Evolutionary conservation across 1,140 invertebrate genomes (phyloP), one percentile per base, ranked within the genome.

Genomic region (Apis cerana): DNA sequence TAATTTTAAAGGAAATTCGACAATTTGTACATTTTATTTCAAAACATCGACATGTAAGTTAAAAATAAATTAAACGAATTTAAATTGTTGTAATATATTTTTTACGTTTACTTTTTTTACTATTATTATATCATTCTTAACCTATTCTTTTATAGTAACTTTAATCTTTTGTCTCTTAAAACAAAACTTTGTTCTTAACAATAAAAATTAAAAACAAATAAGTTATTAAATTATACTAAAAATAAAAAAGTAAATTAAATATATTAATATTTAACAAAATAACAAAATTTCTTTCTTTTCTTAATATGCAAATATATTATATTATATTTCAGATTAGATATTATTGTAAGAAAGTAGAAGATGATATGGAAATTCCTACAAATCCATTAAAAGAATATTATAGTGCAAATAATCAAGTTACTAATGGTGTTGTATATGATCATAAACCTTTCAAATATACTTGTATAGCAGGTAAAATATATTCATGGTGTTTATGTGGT

Each of bases 401-500:
- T 89, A 95, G 95, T 1, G 95, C 96, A 1, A 91, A 92, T 84
- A 21, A 91, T 11, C 97, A 98, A 93, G 81, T 91, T 52, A 95
- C 94, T 21, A 97, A 96, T 92, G 98, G 98, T 15, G 91, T 94
- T 19, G 95, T 97, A 58, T 98, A 98, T 91, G 98, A 99, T 89
- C 98, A 97, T 90, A 98, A 97, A 90, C 98, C 99, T 2, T 98
- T 98, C 84, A 98, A 97, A 94, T 94, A 98, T 48, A 93, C 89
- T 11, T 94, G 98, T 61, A 95, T 97, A 90, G 95, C 95, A 84
- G 96, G 96, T 84, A 99, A 99, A 94, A 96, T 93, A n/a, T 99
- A 99, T 93, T 92, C 94, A 21, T 99, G 98, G 98, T 99, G 99
- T 93, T 93, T 97, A 7, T 99, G 99, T 95, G 99, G 99, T 8